These are phyloP conservation scores for Baccha elongata DNA, from an alignment of 2,888 invertebrate genomes.

Conservation along the genomic window DNA sequence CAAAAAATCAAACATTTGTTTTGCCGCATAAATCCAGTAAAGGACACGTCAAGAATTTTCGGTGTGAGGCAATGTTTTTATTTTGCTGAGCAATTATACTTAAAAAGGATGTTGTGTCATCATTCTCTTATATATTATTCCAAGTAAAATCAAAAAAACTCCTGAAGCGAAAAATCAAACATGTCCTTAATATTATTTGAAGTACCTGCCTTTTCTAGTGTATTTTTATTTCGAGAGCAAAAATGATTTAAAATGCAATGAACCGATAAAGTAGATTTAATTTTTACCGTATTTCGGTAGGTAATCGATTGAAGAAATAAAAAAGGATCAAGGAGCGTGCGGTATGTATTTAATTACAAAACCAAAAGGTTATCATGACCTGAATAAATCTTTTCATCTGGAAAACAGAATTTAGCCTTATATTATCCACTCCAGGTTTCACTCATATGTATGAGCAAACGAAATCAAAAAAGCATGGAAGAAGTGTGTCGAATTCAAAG, in stretches of 20 bases:
- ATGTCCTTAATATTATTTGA: conserved; percentile 66
- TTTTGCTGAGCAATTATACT: conserved; percentile 50
- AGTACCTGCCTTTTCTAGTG: conserved; percentile 4
- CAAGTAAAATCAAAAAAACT: conserved; percentile 6
- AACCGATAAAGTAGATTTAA: conserved; percentile 35
- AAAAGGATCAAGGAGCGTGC: conserved; percentile 1
- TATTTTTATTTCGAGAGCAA: neutral
- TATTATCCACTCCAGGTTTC: conserved; percentile 25
- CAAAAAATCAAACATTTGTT: conserved; percentile 69
- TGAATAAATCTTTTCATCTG: conserved; percentile 40
- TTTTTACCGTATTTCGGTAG: neutral
- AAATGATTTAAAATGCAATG: conserved; percentile 47
- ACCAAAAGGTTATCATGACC: conserved; percentile 19
- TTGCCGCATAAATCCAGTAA: conserved; percentile 72
- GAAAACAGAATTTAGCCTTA: conserved; percentile 52
- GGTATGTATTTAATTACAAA: conserved; percentile 53
- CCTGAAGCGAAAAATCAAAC: conserved; percentile 69
- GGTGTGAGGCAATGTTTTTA: neutral
- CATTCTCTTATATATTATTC: neutral
- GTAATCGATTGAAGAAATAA: conserved; percentile 37
- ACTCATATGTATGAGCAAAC: conserved; percentile 2
- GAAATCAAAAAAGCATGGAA: neutral
- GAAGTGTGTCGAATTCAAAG: conserved; percentile 11
- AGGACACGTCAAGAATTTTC: conserved; percentile 43
- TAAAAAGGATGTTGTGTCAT: conserved; percentile 32